These are phyloP conservation scores for Tetramorium alpestre DNA, from an alignment of 1,140 invertebrate genomes.

Conservation along the genomic window DNA sequence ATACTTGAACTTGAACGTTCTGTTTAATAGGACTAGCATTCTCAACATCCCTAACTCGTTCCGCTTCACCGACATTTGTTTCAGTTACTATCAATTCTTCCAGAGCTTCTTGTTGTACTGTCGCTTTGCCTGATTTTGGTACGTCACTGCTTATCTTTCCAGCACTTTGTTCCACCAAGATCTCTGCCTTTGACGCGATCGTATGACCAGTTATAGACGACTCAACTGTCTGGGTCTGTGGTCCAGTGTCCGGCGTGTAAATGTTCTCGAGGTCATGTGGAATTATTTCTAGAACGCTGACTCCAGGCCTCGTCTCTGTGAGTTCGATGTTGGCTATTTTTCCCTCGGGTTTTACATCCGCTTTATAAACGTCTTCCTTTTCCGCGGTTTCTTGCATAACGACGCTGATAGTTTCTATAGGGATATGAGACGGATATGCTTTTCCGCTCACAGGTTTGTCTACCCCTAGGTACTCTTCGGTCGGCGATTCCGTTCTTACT, in stretches of 20 bases:
- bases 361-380: slow-evolving; percentile 86
- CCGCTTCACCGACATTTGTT: slow-evolving; percentile 85
- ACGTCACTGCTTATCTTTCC: slow-evolving; percentile 81
- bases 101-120: slow-evolving; percentile 84
- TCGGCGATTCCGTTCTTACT: slow-evolving; percentile 85
- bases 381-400: slow-evolving; percentile 86
- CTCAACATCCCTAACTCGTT: slow-evolving; percentile 80
- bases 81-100: slow-evolving; percentile 87
- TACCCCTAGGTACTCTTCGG: slow-evolving; percentile 82
- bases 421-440: slow-evolving; percentile 84
- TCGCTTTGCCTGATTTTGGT: slow-evolving; percentile 84
- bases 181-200: slow-evolving; percentile 86
- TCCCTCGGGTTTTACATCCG: slow-evolving; percentile 82
- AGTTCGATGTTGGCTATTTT: slow-evolving; percentile 86
- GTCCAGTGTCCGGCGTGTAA: slow-evolving; percentile 78
- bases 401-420: slow-evolving; percentile 86
- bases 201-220: slow-evolving; percentile 84
- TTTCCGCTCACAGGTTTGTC: slow-evolving; percentile 78
- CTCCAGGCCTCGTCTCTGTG: slow-evolving; percentile 83
- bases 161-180: slow-evolving; percentile 83
- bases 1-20: slow-evolving; percentile 78
- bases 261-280: slow-evolving; percentile 86
- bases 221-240: slow-evolving; percentile 81
- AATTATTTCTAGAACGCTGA: slow-evolving; percentile 86
- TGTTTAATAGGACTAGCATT: slow-evolving; percentile 79